A percentile compares a stretch with the other conserved stretches of the same genome.
Conservation (phyloP, 2,113 vertebrate species). For the Rafetus swinhoei region DNA sequence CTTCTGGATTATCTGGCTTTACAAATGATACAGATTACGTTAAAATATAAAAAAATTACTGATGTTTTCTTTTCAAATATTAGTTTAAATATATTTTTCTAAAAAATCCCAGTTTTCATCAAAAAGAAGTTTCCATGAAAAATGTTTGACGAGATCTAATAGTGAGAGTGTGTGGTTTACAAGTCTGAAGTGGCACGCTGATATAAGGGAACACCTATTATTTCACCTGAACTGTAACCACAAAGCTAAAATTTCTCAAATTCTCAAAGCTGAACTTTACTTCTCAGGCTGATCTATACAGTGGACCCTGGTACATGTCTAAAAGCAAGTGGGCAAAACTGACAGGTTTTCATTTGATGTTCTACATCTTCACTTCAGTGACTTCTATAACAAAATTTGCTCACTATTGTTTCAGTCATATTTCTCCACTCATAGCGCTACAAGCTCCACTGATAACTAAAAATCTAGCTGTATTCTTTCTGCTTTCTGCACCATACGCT, state of each 20-base stretch:
- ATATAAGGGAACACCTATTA: not conserved
- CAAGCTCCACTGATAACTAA: not conserved
- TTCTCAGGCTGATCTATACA: not conserved
- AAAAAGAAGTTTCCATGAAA: not conserved
- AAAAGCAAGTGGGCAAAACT: not conserved
- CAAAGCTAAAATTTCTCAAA: not conserved
- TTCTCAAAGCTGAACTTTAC: not conserved
- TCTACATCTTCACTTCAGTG: not conserved
- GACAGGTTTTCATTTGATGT: not conserved
- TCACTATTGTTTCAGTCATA: not conserved
- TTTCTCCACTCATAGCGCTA: not conserved
- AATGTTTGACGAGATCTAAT: not conserved
- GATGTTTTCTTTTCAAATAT: not conserved
- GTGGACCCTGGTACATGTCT: not conserved
- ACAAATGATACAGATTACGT: not conserved
- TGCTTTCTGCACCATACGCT: not conserved
- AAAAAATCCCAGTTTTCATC: not conserved
- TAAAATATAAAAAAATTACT: not conserved
- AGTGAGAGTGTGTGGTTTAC: not conserved
- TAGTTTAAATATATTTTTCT: fast-evolving
- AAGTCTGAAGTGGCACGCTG: not conserved
- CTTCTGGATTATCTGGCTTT: not conserved
- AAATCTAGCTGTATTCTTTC: not conserved
- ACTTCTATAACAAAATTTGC: not conserved
- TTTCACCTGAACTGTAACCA: not conserved